phyloP scores from a whole-genome alignment of 2,113 vertebrate species.

The Acinonyx jubatus region DNA sequence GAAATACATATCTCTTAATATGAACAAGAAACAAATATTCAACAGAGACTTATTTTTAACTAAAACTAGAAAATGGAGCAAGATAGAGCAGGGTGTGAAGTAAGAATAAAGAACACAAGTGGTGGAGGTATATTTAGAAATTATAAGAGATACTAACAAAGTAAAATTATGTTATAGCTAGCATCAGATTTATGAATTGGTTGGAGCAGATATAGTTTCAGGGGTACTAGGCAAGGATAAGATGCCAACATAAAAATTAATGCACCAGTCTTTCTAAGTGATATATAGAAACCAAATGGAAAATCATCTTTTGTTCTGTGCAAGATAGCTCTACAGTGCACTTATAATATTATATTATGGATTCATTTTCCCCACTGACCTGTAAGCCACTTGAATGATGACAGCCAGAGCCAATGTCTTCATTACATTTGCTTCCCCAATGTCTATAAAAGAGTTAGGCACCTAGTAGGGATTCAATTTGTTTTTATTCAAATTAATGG shows the following conservation, averaged over 20 bases:
- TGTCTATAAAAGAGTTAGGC: neutral
- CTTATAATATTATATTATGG: neutral
- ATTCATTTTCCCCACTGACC: neutral
- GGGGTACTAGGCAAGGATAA: neutral
- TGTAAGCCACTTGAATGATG: neutral
- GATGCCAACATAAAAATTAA: neutral
- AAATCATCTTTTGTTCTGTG: neutral
- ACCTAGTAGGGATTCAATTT: neutral
- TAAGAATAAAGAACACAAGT: neutral
- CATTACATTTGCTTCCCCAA: neutral
- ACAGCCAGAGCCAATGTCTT: neutral
- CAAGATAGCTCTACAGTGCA: accelerated
- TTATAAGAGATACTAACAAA: neutral
- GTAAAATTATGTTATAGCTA: neutral
- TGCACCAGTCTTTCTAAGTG: neutral
- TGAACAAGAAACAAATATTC: neutral
- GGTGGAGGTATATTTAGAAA: neutral
- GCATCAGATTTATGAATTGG: neutral
- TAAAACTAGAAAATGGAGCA: neutral
- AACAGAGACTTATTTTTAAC: neutral
- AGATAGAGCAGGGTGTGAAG: neutral
- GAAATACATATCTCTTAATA: neutral
- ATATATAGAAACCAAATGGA: neutral
- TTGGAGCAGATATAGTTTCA: neutral
- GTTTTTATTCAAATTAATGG: neutral